Evolutionary conservation across 2,797 vertebrate species (phyloP).

Genomic region (Arnoldichthys spilopterus): DNA sequence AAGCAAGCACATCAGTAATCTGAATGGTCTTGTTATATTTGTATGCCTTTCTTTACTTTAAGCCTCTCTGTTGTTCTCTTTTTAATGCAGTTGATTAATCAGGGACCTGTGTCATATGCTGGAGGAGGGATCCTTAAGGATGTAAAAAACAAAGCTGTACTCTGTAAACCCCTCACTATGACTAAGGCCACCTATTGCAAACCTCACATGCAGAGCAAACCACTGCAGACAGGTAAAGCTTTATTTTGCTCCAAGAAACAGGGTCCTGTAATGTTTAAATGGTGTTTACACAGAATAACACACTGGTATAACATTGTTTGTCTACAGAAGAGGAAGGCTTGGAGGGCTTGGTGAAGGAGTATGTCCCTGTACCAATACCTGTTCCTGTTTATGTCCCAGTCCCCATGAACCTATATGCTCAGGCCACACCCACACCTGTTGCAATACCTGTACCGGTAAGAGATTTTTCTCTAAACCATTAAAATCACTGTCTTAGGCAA

Average conservation of each 20-base stretch:
- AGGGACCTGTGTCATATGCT: constrained; percentile 75
- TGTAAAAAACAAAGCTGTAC: constrained; percentile 98
- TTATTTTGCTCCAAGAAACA: neutral
- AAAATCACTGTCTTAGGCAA: too few relatives aligned
- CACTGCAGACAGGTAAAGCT: constrained; percentile 86
- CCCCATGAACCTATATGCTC: constrained; percentile 95
- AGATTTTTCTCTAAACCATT: constrained; percentile 24
- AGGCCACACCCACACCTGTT: constrained; percentile 86
- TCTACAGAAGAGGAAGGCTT: constrained; percentile 69
- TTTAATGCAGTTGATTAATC: constrained; percentile 69
- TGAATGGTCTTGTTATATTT: neutral
- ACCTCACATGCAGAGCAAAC: constrained; percentile 98
- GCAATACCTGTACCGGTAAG: constrained; percentile 93
- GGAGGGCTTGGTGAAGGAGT: constrained; percentile 91
- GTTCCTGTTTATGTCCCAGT: constrained; percentile 94
- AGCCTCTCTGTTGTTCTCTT: neutral
- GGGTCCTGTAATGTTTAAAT: neutral
- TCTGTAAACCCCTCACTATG: constrained; percentile 98
- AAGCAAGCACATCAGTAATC: neutral
- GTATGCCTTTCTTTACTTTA: neutral
- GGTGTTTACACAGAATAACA: neutral
- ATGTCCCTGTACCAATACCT: constrained; percentile 92
- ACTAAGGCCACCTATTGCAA: constrained; percentile 99
- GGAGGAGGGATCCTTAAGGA: constrained; percentile 87
- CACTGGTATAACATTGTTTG: neutral